Percentiles rank a stretch among this genome's conserved stretches.
These are phyloP conservation scores for Eolophus roseicapilla DNA, from an alignment of 2,113 vertebrate genomes.

Conservation along the genomic window DNA sequence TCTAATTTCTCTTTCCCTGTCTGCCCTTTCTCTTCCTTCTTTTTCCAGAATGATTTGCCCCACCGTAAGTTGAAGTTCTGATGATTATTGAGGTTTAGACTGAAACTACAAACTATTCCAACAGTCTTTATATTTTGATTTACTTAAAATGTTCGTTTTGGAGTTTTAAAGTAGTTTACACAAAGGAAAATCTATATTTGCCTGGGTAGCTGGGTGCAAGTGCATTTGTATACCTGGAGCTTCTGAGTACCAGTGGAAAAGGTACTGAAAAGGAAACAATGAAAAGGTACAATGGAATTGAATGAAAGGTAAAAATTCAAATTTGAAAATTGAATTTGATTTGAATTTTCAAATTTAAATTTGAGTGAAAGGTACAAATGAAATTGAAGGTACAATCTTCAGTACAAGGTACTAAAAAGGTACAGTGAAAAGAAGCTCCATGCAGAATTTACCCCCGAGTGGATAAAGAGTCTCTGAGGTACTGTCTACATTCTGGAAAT, in stretches of 20 bases:
- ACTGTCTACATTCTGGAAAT: not conserved
- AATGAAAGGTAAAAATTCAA: not conserved
- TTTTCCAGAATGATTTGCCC: not conserved
- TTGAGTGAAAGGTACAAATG: not conserved
- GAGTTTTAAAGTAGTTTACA: not conserved
- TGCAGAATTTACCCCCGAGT: not conserved
- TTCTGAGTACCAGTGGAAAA: not conserved
- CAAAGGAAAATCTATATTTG: not conserved
- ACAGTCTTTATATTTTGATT: not conserved
- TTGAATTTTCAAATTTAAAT: not conserved
- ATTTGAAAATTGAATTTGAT: not conserved
- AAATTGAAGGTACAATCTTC: not conserved
- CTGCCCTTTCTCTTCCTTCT: not conserved
- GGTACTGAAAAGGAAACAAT: not conserved
- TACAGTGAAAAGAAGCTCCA: not conserved
- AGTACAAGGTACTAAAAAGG: not conserved
- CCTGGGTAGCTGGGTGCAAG: not conserved
- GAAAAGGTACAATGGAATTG: not conserved
- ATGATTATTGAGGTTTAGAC: not conserved
- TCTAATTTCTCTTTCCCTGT: not conserved
- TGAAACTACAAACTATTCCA: not conserved
- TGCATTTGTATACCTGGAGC: not conserved
- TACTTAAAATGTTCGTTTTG: not conserved
- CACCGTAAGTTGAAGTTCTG: not conserved
- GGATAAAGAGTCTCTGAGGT: not conserved